A percentile compares a stretch with the other conserved stretches of the same genome.
phyloP scores from a whole-genome alignment of 1,140 invertebrate species.

The Sycophaga agraensis region DNA sequence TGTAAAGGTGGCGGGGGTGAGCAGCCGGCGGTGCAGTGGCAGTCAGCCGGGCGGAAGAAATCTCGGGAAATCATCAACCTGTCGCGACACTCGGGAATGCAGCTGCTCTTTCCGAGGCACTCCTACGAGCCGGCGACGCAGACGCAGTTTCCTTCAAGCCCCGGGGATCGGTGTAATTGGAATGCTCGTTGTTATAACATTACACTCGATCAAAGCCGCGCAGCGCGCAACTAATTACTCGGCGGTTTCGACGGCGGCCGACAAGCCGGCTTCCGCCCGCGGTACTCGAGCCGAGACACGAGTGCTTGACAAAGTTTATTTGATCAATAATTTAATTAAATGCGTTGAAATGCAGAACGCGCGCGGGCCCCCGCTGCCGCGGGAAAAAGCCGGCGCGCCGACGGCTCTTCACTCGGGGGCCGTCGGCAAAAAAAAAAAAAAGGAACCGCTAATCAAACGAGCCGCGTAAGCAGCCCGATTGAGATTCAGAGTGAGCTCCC shows the following conservation, averaged over 20 bases:
- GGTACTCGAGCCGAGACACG: slow-evolving; percentile 22
- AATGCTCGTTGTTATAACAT: slow-evolving; percentile 28
- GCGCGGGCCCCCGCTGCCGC: not conserved
- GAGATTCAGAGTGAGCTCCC: too few relatives aligned
- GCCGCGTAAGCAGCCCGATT: not conserved
- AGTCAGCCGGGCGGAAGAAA: too few relatives aligned
- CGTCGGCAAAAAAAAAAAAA: too few relatives aligned
- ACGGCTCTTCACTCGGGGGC: too few relatives aligned
- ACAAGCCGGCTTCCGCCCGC: not conserved
- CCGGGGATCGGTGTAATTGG: slow-evolving; percentile 25
- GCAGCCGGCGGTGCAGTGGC: too few relatives aligned
- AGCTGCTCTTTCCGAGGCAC: too few relatives aligned
- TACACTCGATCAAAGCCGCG: slow-evolving; percentile 27
- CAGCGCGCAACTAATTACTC: slow-evolving; percentile 24
- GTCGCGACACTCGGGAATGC: too few relatives aligned
- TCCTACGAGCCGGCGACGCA: too few relatives aligned
- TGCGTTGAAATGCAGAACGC: not conserved
- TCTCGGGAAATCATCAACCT: too few relatives aligned
- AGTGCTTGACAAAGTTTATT: slow-evolving; percentile 26
- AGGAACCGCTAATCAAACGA: slow-evolving; percentile 2
- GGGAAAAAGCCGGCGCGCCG: not conserved
- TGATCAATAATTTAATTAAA: slow-evolving; percentile 31
- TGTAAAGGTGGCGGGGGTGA: too few relatives aligned
- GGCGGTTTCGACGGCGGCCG: slow-evolving; percentile 30
- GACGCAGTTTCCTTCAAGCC: not conserved